Conservation (phyloP, 2,113 vertebrate species). For the Physeter macrocephalus region DNA sequence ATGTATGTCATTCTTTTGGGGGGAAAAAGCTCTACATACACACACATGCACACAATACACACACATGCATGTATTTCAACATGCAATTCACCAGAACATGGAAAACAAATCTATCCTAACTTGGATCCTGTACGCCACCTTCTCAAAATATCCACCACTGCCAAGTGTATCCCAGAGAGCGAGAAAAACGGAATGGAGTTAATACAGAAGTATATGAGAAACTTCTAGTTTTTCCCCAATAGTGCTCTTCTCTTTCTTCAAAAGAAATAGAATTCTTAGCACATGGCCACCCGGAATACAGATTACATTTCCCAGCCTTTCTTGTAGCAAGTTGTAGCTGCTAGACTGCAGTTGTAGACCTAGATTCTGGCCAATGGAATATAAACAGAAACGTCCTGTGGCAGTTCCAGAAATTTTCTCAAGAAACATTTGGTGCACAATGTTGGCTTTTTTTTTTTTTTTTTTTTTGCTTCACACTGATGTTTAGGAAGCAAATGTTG, state of each 20-base stretch:
- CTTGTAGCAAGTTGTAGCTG: background rate
- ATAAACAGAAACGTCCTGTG: background rate
- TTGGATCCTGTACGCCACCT: background rate
- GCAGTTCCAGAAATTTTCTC: background rate
- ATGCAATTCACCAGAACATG: background rate
- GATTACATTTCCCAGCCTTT: background rate
- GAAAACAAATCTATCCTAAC: background rate
- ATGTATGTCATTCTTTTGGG: background rate
- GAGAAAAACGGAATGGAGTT: background rate
- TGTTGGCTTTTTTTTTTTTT: background rate
- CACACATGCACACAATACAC: background rate
- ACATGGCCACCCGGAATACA: background rate
- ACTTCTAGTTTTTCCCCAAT: background rate
- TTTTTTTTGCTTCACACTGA: background rate
- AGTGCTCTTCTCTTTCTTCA: background rate
- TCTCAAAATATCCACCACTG: background rate
- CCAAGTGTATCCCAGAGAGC: background rate
- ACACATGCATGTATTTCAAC: background rate
- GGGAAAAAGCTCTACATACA: background rate
- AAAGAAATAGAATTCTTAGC: background rate
- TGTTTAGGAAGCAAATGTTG: background rate
- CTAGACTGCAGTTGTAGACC: background rate
- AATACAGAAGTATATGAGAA: background rate
- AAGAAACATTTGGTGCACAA: background rate
- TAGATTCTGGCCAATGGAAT: background rate